These are phyloP conservation scores for Conus canariensis DNA, from an alignment of 2,888 invertebrate genomes.

Conservation along the genomic window DNA sequence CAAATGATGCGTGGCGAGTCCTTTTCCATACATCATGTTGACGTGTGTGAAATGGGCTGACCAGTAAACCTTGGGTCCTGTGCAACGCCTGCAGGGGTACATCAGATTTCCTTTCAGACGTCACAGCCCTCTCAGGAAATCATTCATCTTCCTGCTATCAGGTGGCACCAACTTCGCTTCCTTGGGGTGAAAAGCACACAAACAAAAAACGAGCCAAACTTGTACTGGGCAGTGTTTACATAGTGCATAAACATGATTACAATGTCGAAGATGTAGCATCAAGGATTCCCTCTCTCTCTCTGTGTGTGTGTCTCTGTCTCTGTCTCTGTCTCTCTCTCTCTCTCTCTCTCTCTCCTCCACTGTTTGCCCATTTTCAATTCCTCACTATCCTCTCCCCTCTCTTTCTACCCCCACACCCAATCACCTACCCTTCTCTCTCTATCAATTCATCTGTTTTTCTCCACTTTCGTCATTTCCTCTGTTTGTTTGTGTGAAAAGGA, in stretches of 20 bases:
- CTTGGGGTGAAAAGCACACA: too few species aligned
- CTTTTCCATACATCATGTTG: background rate
- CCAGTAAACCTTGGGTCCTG: background rate
- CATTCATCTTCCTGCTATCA: background rate
- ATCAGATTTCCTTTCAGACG: constrained; percentile 7
- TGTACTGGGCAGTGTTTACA: background rate
- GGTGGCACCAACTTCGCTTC: background rate
- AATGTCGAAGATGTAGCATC: background rate
- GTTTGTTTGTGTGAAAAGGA: too few species aligned
- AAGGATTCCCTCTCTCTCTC: too few species aligned
- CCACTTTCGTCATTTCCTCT: background rate
- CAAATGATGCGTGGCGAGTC: background rate
- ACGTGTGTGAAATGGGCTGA: background rate
- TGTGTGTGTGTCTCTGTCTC: background rate
- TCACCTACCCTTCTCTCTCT: background rate
- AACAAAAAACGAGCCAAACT: background rate
- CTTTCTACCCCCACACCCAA: background rate
- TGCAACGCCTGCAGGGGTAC: background rate
- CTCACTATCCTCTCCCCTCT: background rate
- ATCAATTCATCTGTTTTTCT: background rate
- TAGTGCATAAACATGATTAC: too few species aligned
- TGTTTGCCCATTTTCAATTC: background rate
- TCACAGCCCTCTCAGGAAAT: background rate
- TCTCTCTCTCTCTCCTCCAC: background rate
- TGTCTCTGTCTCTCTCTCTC: background rate